phyloP scores from a whole-genome alignment of 2,888 invertebrate species.

The Anodontia alba region DNA sequence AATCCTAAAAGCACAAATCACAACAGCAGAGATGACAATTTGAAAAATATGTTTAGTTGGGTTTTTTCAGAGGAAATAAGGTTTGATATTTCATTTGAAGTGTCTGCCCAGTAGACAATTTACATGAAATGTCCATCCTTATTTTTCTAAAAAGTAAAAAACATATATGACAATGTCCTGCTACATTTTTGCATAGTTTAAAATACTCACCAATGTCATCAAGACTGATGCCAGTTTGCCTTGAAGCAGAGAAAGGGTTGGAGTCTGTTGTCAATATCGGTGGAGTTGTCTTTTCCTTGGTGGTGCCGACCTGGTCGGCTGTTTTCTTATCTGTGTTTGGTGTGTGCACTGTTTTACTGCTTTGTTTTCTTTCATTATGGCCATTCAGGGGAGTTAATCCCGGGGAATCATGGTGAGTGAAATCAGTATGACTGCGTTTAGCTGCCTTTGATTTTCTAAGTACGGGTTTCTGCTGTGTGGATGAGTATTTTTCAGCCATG shows the following conservation, averaged over 20 bases:
- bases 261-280: constrained; percentile 34
- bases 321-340: constrained; percentile 46
- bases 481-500: constrained; percentile 72
- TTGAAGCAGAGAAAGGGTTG: neutral
- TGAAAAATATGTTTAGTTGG: too few relatives aligned
- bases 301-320: constrained; percentile 46
- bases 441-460: constrained; percentile 68
- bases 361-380: constrained; percentile 47
- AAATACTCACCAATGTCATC: constrained; percentile 40
- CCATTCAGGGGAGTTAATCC: constrained; percentile 17
- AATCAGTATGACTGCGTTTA: constrained; percentile 55
- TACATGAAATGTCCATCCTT: too few relatives aligned
- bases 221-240: constrained; percentile 32
- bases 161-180: too few relatives aligned
- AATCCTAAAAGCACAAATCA: too few relatives aligned
- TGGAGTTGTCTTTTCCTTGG: constrained; percentile 43
- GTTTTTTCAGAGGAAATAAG: too few relatives aligned
- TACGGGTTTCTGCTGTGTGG: constrained; percentile 56
- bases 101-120: too few relatives aligned
- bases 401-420: constrained; percentile 24
- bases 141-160: too few relatives aligned
- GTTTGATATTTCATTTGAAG: too few relatives aligned
- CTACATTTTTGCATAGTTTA: too few relatives aligned
- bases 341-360: constrained; percentile 45
- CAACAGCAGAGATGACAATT: too few relatives aligned